Base-by-base conservation (phyloP, 2,113 vertebrate genomes). In the Dryoscopus gambensis region DNA sequence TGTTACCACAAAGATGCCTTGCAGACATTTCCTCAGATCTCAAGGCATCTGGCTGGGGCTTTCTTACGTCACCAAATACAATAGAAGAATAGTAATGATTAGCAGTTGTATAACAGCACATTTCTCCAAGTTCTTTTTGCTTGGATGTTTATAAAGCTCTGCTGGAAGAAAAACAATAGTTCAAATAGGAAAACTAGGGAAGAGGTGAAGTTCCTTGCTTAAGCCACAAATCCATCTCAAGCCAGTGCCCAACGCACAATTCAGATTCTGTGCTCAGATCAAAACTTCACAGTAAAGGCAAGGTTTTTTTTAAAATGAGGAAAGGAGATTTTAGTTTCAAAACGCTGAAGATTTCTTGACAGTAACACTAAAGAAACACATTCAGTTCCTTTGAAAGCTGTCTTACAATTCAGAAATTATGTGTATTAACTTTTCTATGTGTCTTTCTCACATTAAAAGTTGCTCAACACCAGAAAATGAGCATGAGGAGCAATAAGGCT, bases 11-110 rank as follows among this genome's bases (percentile, higher is more conserved):
- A 95, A 95, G 95, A 96, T 92, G 96, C 81, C 94, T 93, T 88
- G 86, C 96, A 95, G 92, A 94, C 84, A 92, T 96, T 94, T 97
- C 81, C 95, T 97, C 81, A 90, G 83, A 95, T 93, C 95, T 95
- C 71, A 87, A 91, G 87, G 92, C 80, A 95, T 96, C 95, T 93
- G 88, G 86, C 64, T 89, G 31, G 55, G 77, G 46, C 90, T 95
- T 77, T 84, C 86, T 94, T 79, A 95, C 46, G 22, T 96, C 92
- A 94, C 50, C 79, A 84, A 87, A 95, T 73, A 97, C 95, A 97
- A 96, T 69, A 93, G 90, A 95, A 86, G 93, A 90, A 93, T 94
- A 93, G 77, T 92, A 96, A 97, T 89, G 89, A 96, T 93, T 91
- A 94, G 77, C 92, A 91, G 88, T 94, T 94, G 93, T 96, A 75